Base-by-base conservation (phyloP, 2,113 vertebrate genomes). In the Amblyornis subalaris region DNA sequence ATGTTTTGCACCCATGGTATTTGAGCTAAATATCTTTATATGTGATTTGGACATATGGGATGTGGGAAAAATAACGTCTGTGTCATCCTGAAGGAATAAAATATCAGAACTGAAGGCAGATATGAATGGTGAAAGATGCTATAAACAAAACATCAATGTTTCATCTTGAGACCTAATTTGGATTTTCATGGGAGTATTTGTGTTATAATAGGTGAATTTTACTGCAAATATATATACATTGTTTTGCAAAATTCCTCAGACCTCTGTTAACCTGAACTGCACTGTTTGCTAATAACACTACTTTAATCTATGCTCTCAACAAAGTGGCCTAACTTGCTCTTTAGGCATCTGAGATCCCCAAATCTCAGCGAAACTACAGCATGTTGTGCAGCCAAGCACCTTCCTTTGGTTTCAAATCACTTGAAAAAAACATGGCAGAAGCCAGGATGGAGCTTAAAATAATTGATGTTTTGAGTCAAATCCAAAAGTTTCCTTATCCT, bases 1-100 rank as follows among this genome's bases (percentile, higher is more conserved):
- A 66, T 55, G n/a, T 81, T 96, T 96, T 0, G 1, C 60, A 90
- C 2, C 36, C 73, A 40, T 92, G 88, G 61, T 92, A 96, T 95
- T 96, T 96, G 53, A 95, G 85, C 73, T 93, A 94, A 94, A 23
- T 91, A 95, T 92, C 91, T 93, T 90, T 94, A 26, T 75, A 84
- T 83, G 75, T 45, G 75, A 90, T 71, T 84, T 89, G 84, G 85
- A 82, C 94, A 97, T 96, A 96, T 88, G 94, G 95, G 79, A 90
- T 89, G 87, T 95, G 92, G 95, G 95, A 94, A 93, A 93, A 94
- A 83, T 60, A 95, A 88, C 3, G 16, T 83, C 91, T 97, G 88
- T 91, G 89, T 93, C 36, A 19, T 62, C 58, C 62, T 80, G 64
- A 35, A 93, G 58, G 60, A 92, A 95, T 69, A 87, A 96, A 96